Evolutionary conservation across 2,113 vertebrate genomes (phyloP).

Genomic region (Amia ocellicauda): DNA sequence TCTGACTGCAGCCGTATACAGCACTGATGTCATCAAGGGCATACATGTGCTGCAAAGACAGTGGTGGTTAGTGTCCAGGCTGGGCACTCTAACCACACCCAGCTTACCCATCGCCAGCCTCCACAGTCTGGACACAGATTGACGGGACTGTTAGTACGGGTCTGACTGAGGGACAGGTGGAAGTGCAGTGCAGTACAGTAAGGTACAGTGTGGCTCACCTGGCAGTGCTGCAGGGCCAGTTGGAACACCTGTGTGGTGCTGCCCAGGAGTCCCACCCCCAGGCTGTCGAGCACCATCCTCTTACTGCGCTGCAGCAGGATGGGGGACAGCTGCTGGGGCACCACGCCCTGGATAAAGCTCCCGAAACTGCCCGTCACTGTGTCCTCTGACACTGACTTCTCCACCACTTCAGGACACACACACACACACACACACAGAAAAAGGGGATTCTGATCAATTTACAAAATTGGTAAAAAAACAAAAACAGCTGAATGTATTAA

Average conservation of each 20-base stretch:
- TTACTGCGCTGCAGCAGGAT: conserved; percentile 71
- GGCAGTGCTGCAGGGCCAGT: conserved; percentile 72
- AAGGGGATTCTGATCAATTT: no score
- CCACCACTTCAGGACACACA: no score
- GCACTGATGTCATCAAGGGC: conserved; percentile 66
- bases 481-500: no score
- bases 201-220: no score
- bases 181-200: no score
- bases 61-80: conserved; percentile 10
- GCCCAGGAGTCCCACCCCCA: conserved; percentile 81
- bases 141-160: no score
- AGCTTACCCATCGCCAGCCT: no score
- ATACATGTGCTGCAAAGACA: conserved; percentile 65
- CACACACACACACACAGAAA: no score
- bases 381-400: no score
- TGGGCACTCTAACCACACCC: no score
- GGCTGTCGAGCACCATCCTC: conserved; percentile 84
- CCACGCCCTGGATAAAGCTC: conserved; percentile 67
- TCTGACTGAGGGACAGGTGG: no score
- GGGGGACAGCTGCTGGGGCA: conserved; percentile 63
- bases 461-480: no score
- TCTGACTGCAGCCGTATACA: conserved; percentile 67
- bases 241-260: conserved; percentile 76
- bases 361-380: conserved; percentile 77
- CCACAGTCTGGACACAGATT: neutral